Base-by-base conservation (phyloP, 1,140 invertebrate species). In the Micrasema minimum region DNA sequence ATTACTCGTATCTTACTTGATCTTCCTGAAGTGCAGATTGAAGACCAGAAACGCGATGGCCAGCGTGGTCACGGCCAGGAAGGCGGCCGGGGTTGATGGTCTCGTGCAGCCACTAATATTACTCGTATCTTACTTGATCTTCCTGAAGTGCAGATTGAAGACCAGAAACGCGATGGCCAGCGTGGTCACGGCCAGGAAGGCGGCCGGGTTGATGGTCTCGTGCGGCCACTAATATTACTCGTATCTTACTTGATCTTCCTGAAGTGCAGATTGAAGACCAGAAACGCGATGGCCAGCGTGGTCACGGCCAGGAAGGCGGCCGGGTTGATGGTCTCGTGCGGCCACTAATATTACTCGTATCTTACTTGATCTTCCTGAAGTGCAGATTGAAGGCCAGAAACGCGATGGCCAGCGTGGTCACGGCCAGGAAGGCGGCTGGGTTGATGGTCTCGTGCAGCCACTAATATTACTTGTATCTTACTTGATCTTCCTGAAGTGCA, bases 351-450 rank as follows among this genome's bases (percentile, higher is more conserved):
- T n/a, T n/a, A n/a, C n/a, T n/a, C n/a, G n/a, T n/a, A n/a, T n/a
- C 88, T 85, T 87, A 95, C 92, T 94, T 95, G 78, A 93, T 87
- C 77, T 91, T 91, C 65, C 94, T 87, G 81, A 95, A 94, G 82
- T 93, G 92, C 55, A 96, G 85, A 83, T 96, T 97, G 79, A 96
- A 96, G 37, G 88, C 89, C 18, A 97, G 83, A 78, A 96, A 96
- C 3, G 88, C 86, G 4, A 93, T 79, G 5, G 94, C 91, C 22
- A 95, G 79, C 46, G 88, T 87, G 2, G 90, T 87, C 20, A 93
- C 86, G 16, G 85, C 86, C 57, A 90, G 84, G 79, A 93, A 94
- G 1, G 91, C 91, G 64, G 88, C 86, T 31, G 89, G 88, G n/a
- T 91, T 89, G 51, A 96, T 91, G 10, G 88, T 90, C 64, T 90